Evolutionary conservation across 2,797 vertebrate genomes (phyloP).

Genomic region (Salarias fasciatus): DNA sequence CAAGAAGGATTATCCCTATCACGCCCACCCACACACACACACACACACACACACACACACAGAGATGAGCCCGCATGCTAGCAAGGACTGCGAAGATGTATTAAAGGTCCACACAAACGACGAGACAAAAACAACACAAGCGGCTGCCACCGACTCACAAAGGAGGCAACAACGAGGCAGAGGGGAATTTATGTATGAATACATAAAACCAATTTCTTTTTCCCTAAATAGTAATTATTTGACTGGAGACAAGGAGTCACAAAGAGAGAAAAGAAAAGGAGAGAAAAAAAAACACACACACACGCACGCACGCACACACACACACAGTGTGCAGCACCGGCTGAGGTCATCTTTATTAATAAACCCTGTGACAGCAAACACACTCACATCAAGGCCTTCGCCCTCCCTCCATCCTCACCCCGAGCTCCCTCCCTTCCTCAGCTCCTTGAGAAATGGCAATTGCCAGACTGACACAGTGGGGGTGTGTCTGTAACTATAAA

Average conservation of each 20-base stretch:
- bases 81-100: constrained; percentile 9
- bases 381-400: constrained; percentile 63
- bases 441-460: constrained; percentile 72
- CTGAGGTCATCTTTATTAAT: constrained; percentile 87
- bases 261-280: constrained; percentile 16
- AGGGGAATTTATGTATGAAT: constrained; percentile 15
- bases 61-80: constrained; percentile 24
- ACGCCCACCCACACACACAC: constrained; percentile 23
- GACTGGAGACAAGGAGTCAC: constrained; percentile 13
- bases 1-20: constrained; percentile 66
- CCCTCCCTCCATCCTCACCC: constrained; percentile 47
- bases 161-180: not conserved
- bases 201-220: constrained; percentile 4
- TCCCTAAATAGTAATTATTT: constrained; percentile 45
- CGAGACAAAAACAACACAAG: constrained; percentile 19
- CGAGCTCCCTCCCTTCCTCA: constrained; percentile 44
- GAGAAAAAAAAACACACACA: constrained; percentile 10
- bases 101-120: constrained; percentile 26
- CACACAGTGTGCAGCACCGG: constrained; percentile 30
- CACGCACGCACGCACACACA: too few species aligned
- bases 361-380: constrained; percentile 80
- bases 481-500: constrained; percentile 46
- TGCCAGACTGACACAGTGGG: constrained; percentile 67
- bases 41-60: constrained; percentile 22
- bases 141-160: constrained; percentile 11